Percentiles rank a stretch among this genome's conserved stretches.
These are phyloP conservation scores for Gallinago media DNA, from an alignment of 2,113 vertebrate genomes.

Conservation along the genomic window DNA sequence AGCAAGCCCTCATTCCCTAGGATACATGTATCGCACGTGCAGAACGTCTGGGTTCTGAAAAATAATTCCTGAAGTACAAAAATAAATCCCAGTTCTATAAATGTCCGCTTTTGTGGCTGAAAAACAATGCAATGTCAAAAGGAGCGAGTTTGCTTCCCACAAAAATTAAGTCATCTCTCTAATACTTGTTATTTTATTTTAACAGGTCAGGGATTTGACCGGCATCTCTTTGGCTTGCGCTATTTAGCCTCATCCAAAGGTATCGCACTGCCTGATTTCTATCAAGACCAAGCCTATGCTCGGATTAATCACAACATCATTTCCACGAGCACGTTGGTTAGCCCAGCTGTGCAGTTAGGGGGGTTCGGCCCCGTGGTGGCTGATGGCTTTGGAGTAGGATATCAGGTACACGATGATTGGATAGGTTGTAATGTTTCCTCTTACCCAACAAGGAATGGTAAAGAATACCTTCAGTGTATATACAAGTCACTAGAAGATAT, in stretches of 20 bases:
- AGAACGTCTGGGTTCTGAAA: neutral
- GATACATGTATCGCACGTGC: neutral
- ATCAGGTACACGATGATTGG: constrained; percentile 88
- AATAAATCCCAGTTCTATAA: neutral
- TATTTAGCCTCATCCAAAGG: constrained; percentile 80
- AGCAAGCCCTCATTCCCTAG: neutral
- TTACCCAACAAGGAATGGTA: constrained; percentile 85
- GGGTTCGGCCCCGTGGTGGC: constrained; percentile 95
- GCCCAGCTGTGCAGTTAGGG: constrained; percentile 85
- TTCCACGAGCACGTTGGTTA: constrained; percentile 92
- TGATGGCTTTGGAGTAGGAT: constrained; percentile 91
- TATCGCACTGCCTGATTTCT: constrained; percentile 80
- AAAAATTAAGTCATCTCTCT: neutral
- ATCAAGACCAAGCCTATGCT: constrained; percentile 87
- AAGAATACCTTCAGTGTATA: constrained; percentile 88
- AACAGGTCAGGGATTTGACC: constrained; percentile 95
- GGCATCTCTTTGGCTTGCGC: constrained; percentile 91
- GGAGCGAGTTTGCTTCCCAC: neutral
- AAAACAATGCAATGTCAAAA: neutral
- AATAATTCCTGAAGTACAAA: neutral
- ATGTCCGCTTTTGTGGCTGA: neutral
- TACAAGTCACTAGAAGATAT: constrained; percentile 91
- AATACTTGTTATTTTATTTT: neutral
- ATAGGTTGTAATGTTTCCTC: constrained; percentile 92
- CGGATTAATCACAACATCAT: constrained; percentile 94